These are phyloP conservation scores for Pseudomyrmex concolor DNA, from an alignment of 1,140 invertebrate genomes.

Conservation along the genomic window DNA sequence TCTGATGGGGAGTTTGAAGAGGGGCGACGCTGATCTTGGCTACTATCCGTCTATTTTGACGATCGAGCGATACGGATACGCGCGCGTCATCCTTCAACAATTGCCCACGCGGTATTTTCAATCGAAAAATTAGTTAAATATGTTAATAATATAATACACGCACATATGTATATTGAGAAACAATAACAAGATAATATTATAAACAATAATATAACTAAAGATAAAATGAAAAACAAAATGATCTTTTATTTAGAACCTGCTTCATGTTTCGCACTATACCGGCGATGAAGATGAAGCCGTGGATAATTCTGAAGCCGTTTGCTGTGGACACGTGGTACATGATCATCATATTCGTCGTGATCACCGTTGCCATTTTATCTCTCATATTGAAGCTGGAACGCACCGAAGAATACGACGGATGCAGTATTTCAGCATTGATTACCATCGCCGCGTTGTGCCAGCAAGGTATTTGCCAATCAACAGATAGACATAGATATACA, in stretches of 20 bases:
- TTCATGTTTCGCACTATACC: constrained; percentile 72
- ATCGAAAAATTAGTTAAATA: not conserved
- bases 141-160: too few relatives aligned
- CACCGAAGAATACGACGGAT: not conserved
- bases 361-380: constrained; percentile 41
- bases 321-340: constrained; percentile 60
- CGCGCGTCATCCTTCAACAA: constrained; percentile 35
- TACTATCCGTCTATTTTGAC: constrained; percentile 62
- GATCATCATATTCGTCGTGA: constrained; percentile 24
- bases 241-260: constrained; percentile 65
- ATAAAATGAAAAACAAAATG: not conserved
- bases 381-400: constrained; percentile 47
- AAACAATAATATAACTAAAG: not conserved
- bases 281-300: constrained; percentile 45
- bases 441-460: constrained; percentile 72
- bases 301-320: constrained; percentile 66
- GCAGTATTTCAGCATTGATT: constrained; percentile 55
- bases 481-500: not conserved
- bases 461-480: constrained; percentile 69
- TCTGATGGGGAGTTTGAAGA: constrained; percentile 9
- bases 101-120: constrained; percentile 60
- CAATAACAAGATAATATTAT: not conserved
- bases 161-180: not conserved
- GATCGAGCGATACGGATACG: constrained; percentile 20
- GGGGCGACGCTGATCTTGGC: constrained; percentile 26